Percentiles rank a stretch among this genome's conserved stretches.
phyloP scores from a whole-genome alignment of 1,140 invertebrate species.

The Scaptomyza graminum region DNA sequence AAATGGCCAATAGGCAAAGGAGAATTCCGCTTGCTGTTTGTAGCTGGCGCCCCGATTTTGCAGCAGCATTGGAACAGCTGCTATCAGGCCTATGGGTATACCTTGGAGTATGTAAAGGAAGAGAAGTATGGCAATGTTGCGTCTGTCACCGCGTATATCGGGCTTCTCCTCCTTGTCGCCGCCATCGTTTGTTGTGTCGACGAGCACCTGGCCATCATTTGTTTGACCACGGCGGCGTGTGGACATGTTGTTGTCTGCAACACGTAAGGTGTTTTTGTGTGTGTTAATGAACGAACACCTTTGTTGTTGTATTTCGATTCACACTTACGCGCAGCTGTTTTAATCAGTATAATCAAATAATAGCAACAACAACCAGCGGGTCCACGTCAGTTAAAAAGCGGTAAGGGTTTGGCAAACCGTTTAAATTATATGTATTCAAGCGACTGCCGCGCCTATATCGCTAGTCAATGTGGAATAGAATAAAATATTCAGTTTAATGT shows the following conservation, averaged over 20 bases:
- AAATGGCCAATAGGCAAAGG: conserved; percentile 99
- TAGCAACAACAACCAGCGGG: conserved; percentile 23
- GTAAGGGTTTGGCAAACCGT: background rate
- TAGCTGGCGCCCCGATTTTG: conserved; percentile 96
- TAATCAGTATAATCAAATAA: conserved; percentile 29
- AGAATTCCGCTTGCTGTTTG: conserved; percentile 98
- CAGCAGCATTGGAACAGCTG: conserved; percentile 97
- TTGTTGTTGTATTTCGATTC: conserved; percentile 8
- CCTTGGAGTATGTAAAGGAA: conserved; percentile 98
- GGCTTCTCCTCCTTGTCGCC: conserved; percentile 53
- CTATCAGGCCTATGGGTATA: conserved; percentile 96
- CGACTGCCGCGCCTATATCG: background rate
- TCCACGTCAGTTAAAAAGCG: conserved; percentile 47
- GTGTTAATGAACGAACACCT: no score
- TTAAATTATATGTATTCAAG: background rate
- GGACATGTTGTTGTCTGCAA: conserved; percentile 32
- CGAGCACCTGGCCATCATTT: background rate
- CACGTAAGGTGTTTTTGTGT: background rate
- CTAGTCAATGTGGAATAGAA: background rate
- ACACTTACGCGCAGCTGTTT: conserved; percentile 19
- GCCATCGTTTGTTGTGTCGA: conserved; percentile 2
- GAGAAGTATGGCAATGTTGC: conserved; percentile 93
- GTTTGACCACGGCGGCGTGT: conserved; percentile 37
- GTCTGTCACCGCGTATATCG: conserved; percentile 89
- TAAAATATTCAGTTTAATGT: background rate